These are phyloP conservation scores for Oreohelix idahoensis DNA, from an alignment of 1,140 invertebrate genomes.

Conservation along the genomic window DNA sequence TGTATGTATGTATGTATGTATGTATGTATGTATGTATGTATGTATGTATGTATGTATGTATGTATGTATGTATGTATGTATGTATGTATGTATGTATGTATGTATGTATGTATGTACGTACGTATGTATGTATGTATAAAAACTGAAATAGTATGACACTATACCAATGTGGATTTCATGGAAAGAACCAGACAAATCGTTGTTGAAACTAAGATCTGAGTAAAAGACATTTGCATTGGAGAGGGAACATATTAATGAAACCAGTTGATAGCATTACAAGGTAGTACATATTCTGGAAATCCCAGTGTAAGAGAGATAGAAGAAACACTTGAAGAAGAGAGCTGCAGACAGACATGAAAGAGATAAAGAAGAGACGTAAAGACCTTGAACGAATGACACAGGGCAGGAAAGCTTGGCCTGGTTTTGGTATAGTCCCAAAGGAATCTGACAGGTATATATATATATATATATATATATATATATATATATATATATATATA, in stretches of 20 bases:
- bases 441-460: too few species aligned
- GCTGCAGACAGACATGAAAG: too few species aligned
- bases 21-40: slow-evolving; percentile 15
- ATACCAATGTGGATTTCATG: not conserved
- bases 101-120: slow-evolving; percentile 6
- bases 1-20: slow-evolving; percentile 12
- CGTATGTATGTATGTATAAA: slow-evolving; percentile 5
- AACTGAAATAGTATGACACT: not conserved
- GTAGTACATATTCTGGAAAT: too few species aligned
- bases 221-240: not conserved
- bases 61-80: slow-evolving; percentile 12
- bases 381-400: too few species aligned
- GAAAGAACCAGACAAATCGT: too few species aligned
- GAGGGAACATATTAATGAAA: not conserved
- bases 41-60: slow-evolving; percentile 10
- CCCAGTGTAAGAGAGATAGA: too few species aligned
- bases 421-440: not conserved
- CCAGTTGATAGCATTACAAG: too few species aligned
- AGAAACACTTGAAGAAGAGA: too few species aligned
- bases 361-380: too few species aligned
- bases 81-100: slow-evolving; percentile 15
- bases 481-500: slow-evolving; percentile 8
- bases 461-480: not conserved
- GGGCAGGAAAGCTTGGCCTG: too few species aligned
- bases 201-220: slow-evolving; percentile 15